Evolutionary conservation across 2,888 invertebrate genomes (phyloP), one percentile per base, ranked within the genome.

Genomic region (Podotricha telesiphe): DNA sequence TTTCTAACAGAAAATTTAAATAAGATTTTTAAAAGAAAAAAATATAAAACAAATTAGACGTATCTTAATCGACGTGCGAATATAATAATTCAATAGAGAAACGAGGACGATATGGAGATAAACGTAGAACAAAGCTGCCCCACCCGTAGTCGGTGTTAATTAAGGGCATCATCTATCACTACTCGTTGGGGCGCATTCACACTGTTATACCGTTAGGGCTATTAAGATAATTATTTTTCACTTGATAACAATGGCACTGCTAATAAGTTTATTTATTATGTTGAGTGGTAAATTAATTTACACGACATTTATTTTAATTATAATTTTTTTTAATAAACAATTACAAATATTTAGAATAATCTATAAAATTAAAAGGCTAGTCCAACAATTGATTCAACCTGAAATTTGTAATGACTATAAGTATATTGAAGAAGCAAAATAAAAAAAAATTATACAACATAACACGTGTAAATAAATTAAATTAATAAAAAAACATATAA

Each of bases 101-200:
- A 73, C 67, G 68, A 58, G 69, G 65, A 63, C 75, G 66, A 75
- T 70, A 63, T 65, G 13, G 17, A 53, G 75, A 78, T 77, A 75
- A 67, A 37, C 53, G 58, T 59, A 48, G 66, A 74, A 80, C 77
- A 78, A 78, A 72, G 77, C 75, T 73, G 77, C 77, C 78, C 80
- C 77, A 76, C 79, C 80, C 82, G 80, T 79, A 81, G 75, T 78
- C 76, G 79, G 77, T 76, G 77, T 79, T 82, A 85, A 85, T 85
- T 85, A 85, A 82, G 81, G 82, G 78, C 83, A 84, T 82, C 83
- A 77, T 80, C 75, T 80, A 84, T 84, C 82, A 76, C 77, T 85
- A 76, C 75, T 78, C 80, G 80, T 83, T 82, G 81, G 77, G 77
- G 71, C 51, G 56, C 63, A 53, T 68, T 59, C 68, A 62, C 78